Evolutionary conservation across 2,113 vertebrate genomes (phyloP).

Genomic region (Galemys pyrenaicus): DNA sequence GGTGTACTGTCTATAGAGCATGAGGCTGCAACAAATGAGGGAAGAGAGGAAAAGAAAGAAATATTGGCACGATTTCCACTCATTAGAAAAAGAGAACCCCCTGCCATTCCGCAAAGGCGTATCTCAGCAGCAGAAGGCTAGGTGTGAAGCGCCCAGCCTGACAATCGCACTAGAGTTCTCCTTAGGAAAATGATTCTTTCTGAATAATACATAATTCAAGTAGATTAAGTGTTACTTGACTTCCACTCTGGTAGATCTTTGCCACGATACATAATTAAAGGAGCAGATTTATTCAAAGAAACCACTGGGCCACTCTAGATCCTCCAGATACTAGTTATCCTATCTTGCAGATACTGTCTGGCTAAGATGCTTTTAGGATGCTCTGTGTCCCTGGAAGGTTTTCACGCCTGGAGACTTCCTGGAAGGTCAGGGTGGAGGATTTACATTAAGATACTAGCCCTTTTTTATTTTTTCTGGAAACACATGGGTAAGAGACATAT

Average conservation of each 20-base stretch:
- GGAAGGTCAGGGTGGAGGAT: neutral
- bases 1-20: conserved; percentile 46
- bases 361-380: neutral
- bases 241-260: conserved; percentile 58
- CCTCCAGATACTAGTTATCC: neutral
- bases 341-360: too few relatives aligned
- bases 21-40: conserved; percentile 31
- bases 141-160: neutral
- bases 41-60: neutral
- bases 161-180: neutral
- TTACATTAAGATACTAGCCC: neutral
- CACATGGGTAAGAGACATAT: too few relatives aligned
- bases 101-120: neutral
- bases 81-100: neutral
- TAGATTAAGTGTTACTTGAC: conserved; percentile 63
- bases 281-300: neutral
- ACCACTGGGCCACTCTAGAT: neutral
- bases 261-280: conserved; percentile 39
- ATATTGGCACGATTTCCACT: conserved; percentile 10
- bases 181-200: conserved; percentile 50
- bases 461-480: too few relatives aligned
- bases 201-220: conserved; percentile 65
- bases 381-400: neutral
- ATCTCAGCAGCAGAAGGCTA: neutral
- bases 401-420: neutral